Base-by-base conservation (phyloP, 37 sponge, comb jelly and placozoan species). In the Diacarnus erythraeanus region DNA sequence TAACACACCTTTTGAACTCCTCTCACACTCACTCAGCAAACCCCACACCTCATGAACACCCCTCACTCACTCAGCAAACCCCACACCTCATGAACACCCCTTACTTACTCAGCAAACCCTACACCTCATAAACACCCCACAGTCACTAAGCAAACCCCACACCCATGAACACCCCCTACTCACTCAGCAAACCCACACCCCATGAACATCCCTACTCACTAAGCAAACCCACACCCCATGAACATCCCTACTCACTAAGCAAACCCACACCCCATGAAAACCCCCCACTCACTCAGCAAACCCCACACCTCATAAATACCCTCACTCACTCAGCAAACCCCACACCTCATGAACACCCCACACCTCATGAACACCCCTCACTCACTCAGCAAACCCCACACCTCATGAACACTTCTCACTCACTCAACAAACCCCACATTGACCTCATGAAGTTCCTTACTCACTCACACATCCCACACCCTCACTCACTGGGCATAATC, bases 401-500 rank as follows among this genome's bases (percentile, higher is more conserved):
- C 17, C 17, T 54, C 17, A 54, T 54, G 56, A 10, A 20, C 17
- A 17, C 26, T 27, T 59, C 60, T 59, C 60, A 4, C 4, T 3
- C 60, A 4, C 60, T 3, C 18, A 3, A n/a, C 60, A 3, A n/a
- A 3, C 60, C 60, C 60, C 60, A 4, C 60, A n/a, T 10, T 10
- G 26, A 59, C 60, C 60, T 15, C 68, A 21, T 18, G 4, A 21
- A 63, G 8, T 63, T 8, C 15, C 8, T 10, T 64, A 23, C 8
- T 64, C 29, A 23, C 64, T 26, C 23, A 64, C 25, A 64, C 23
- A 64, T 64, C 8, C n/a, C 10, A 20, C 17, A 10, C 10, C 17
- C 3, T 2, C 69, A 29, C 74, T 47, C 12, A 88, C 89, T 36
- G 15, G 89, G 79, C 89, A 88, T 83, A 23, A 83, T 71, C 57